Conservation (phyloP, 2,797 vertebrate genomes). For the Dipus sagitta region DNA sequence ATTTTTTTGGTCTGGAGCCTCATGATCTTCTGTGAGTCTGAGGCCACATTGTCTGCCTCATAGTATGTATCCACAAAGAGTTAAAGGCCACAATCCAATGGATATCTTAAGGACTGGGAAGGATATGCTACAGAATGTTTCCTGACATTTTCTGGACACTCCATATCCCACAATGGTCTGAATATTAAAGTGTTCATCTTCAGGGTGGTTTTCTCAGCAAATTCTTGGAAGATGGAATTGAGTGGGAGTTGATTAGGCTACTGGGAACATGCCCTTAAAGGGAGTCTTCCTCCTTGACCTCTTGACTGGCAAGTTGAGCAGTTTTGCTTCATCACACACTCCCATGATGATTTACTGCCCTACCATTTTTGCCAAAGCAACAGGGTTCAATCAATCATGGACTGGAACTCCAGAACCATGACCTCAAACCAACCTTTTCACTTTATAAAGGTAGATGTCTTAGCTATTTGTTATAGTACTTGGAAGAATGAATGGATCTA, state of each 20-base stretch:
- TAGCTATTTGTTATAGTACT: not conserved
- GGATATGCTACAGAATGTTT: not conserved
- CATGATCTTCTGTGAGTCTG: not conserved
- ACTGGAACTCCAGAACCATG: not conserved
- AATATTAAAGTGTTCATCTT: rapidly evolving
- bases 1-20: not conserved
- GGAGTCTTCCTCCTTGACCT: not conserved
- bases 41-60: not conserved
- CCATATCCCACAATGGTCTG: not conserved
- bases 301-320: not conserved
- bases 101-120: not conserved
- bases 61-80: not conserved
- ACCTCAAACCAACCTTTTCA: not conserved
- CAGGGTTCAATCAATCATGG: too few relatives aligned
- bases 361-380: not conserved
- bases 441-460: not conserved
- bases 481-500: not conserved
- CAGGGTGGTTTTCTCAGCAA: not conserved
- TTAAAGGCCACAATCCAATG: not conserved
- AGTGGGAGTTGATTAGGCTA: not conserved
- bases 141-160: not conserved
- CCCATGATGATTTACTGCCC: not conserved
- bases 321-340: not conserved
- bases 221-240: too few relatives aligned
- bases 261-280: rapidly evolving